Percentiles rank a stretch among this genome's conserved stretches.
Conservation (phyloP, 2,113 vertebrate species). For the Donacobius atricapilla region DNA sequence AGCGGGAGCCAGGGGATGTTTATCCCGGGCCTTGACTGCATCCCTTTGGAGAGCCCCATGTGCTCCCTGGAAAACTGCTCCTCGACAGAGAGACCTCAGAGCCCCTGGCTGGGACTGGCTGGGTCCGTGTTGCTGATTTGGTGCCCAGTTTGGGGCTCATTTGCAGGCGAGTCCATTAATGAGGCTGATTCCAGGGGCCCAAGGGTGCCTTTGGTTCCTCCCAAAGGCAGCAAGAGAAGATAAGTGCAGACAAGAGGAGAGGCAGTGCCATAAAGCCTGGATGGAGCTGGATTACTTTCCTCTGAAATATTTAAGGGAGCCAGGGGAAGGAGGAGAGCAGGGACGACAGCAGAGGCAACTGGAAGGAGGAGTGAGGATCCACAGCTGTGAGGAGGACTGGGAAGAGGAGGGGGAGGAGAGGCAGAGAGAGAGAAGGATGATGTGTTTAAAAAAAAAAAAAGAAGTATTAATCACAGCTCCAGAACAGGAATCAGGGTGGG, state of each 20-base stretch:
- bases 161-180: background rate
- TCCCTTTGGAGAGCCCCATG: background rate
- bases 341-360: background rate
- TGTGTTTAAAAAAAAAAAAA: background rate
- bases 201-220: background rate
- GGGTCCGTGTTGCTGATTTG: background rate
- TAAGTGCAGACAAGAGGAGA: background rate
- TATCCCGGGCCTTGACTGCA: fast-evolving
- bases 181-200: background rate
- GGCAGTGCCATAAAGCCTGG: background rate
- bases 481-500: constrained; percentile 59
- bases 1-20: background rate
- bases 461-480: constrained; percentile 56
- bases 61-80: background rate
- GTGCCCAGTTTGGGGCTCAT: background rate
- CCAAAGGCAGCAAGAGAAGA: background rate
- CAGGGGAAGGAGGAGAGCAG: background rate
- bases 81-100: fast-evolving
- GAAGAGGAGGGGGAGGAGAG: constrained; percentile 4
- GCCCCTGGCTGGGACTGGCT: background rate
- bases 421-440: constrained; percentile 32
- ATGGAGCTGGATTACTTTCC: constrained; percentile 24
- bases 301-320: constrained; percentile 44
- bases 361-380: constrained; percentile 32
- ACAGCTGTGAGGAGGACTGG: constrained; percentile 61